Evolutionary conservation across 2,888 invertebrate genomes (phyloP), one percentile per base, ranked within the genome.

Genomic region (Rhingia campestris): DNA sequence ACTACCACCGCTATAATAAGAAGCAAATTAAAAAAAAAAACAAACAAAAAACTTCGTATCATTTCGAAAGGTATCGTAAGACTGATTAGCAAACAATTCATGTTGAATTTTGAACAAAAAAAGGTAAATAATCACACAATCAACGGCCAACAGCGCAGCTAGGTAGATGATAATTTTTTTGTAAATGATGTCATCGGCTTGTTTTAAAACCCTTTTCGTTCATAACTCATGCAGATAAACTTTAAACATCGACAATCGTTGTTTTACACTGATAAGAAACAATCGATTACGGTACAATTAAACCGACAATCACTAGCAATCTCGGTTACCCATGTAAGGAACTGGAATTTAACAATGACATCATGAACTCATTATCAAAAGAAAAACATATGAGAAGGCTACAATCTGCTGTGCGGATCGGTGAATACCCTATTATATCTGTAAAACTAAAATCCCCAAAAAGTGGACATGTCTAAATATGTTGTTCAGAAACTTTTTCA

Each of bases 131-230:
- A 53, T 58, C 51, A 39, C 47, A 53, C 53, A 39, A 32, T 37
- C 32, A 2, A 54, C 45, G 12, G 47, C 47, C 53, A 59, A 47
- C 53, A 49, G 45, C 59, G 64, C 39, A 64, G 64, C 39, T 59
- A 72, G 53, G 72, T 81, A 66, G 10, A 51, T 58, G 32, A 43
- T 49, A 32, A 63, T 22, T 45, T 43, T 32, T 67, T 35, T 67
- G 47, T 9, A 41, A 67, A 82, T 82, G 82, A 82, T 73, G 81
- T 82, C 77, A 82, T 77, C 56, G 61, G 54, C 61, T 63, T 33
- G 4, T 49, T 72, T 66, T 81, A 72, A 72, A 49, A 61, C 66
- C 75, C 67, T 66, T 47, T 54, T 53, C 6, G 30, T 30, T 53
- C 51, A 67, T 63, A 67, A 67, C 6, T 43, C 63, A 54, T 35